A percentile compares a stretch with the other conserved stretches of the same genome.
These are phyloP conservation scores for Trematomus loennbergii DNA, from an alignment of 2,113 vertebrate genomes.

Conservation along the genomic window DNA sequence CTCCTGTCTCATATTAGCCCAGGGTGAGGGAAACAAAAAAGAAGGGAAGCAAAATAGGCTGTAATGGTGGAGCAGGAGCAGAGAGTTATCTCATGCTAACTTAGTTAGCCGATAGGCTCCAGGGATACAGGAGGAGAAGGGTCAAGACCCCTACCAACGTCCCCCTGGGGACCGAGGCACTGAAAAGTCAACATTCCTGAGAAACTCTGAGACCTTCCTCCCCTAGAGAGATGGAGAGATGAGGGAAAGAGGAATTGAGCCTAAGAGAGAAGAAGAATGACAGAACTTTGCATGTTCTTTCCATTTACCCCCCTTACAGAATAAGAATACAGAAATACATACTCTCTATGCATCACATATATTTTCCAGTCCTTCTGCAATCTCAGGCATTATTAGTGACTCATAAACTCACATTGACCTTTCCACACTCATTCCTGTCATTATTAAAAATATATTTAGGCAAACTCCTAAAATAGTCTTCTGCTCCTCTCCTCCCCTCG, in stretches of 20 bases:
- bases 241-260: conserved; percentile 61
- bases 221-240: conserved; percentile 71
- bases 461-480: conserved; percentile 78
- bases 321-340: conserved; percentile 32
- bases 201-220: conserved; percentile 81
- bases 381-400: conserved; percentile 46
- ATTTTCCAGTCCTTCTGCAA: conserved; percentile 44
- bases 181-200: conserved; percentile 86
- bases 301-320: conserved; percentile 52
- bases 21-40: conserved; percentile 68
- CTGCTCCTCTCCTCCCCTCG: conserved; percentile 60
- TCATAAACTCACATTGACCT: conserved; percentile 69
- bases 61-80: conserved; percentile 61
- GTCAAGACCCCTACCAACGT: conserved; percentile 82
- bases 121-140: conserved; percentile 80
- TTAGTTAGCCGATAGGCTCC: conserved; percentile 87
- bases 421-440: conserved; percentile 69
- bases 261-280: conserved; percentile 53
- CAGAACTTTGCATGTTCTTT: conserved; percentile 64
- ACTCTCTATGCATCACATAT: conserved; percentile 7
- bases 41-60: conserved; percentile 64
- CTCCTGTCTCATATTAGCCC: conserved; percentile 72
- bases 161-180: conserved; percentile 79
- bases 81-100: conserved; percentile 91
- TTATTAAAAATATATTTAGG: conserved; percentile 81